Percentiles rank a stretch among this genome's conserved stretches.
Conservation (phyloP, 2,888 invertebrate species). For the Hirudinaria manillensis region DNA sequence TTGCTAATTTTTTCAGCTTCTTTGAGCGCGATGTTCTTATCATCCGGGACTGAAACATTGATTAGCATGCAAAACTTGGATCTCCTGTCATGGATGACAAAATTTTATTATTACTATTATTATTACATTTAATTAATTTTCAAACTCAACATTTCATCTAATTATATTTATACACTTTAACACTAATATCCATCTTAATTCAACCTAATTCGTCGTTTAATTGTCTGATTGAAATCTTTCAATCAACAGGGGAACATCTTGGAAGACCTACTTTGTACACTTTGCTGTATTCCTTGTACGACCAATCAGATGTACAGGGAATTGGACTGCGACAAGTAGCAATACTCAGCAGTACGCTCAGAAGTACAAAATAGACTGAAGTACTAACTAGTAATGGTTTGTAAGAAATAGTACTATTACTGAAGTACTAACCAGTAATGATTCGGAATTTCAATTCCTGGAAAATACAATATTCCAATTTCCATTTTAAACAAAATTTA, state of each 20-base stretch:
- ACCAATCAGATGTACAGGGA: conserved; percentile 16
- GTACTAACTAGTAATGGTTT: too few relatives aligned
- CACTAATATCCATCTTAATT: neutral
- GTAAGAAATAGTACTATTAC: too few relatives aligned
- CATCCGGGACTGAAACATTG: too few relatives aligned
- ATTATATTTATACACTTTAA: neutral
- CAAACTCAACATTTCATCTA: neutral
- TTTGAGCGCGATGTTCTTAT: too few relatives aligned
- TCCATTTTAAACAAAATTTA: too few relatives aligned
- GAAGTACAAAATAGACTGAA: neutral
- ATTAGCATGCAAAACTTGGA: too few relatives aligned
- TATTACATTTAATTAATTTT: neutral
- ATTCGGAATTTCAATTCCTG: too few relatives aligned
- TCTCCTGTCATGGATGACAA: too few relatives aligned
- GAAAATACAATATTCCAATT: too few relatives aligned
- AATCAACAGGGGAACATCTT: conserved; percentile 16
- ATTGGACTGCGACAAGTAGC: neutral
- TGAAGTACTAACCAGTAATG: too few relatives aligned
- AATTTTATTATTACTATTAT: too few relatives aligned
- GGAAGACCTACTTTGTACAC: conserved; percentile 8
- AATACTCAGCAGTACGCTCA: neutral
- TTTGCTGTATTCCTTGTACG: conserved; percentile 11
- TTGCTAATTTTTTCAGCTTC: too few relatives aligned
- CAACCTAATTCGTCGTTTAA: neutral
- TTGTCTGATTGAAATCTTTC: neutral